A percentile compares a stretch with the other conserved stretches of the same genome.
phyloP scores from a whole-genome alignment of 2,113 vertebrate species.

The Telmatochromis sp. region DNA sequence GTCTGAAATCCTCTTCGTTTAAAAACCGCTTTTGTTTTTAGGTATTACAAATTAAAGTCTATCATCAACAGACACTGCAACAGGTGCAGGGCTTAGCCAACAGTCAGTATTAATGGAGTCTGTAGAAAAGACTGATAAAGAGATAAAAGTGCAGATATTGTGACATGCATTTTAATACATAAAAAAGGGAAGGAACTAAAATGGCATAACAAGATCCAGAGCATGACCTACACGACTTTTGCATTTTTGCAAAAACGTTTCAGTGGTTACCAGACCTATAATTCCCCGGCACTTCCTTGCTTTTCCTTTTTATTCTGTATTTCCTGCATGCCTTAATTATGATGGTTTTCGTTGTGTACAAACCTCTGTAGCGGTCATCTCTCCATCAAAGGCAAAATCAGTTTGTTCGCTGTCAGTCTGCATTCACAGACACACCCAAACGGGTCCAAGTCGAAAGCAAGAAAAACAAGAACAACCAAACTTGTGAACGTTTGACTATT shows the following conservation, averaged over 20 bases:
- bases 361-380: conserved; percentile 94
- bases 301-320: neutral
- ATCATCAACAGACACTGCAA: neutral
- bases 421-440: conserved; percentile 59
- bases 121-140: neutral
- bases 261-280: neutral
- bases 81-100: neutral
- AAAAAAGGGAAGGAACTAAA: neutral
- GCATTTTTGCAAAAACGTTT: neutral
- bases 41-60: neutral
- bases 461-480: conserved; percentile 74
- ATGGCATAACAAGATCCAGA: neutral
- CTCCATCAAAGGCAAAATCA: conserved; percentile 88
- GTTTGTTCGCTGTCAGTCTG: conserved; percentile 97
- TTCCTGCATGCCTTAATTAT: neutral
- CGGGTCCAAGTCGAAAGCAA: conserved; percentile 73
- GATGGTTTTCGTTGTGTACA: conserved; percentile 51
- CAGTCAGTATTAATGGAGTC: neutral
- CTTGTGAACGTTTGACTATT: conserved; percentile 58
- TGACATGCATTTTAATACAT: neutral
- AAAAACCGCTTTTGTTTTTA: neutral
- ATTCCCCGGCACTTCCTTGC: neutral
- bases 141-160: neutral
- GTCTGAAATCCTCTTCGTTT: neutral
- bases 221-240: neutral